Percentiles rank a stretch among this genome's conserved stretches.
phyloP scores from a whole-genome alignment of 2,113 vertebrate species.

The Xyliphius kryptos region DNA sequence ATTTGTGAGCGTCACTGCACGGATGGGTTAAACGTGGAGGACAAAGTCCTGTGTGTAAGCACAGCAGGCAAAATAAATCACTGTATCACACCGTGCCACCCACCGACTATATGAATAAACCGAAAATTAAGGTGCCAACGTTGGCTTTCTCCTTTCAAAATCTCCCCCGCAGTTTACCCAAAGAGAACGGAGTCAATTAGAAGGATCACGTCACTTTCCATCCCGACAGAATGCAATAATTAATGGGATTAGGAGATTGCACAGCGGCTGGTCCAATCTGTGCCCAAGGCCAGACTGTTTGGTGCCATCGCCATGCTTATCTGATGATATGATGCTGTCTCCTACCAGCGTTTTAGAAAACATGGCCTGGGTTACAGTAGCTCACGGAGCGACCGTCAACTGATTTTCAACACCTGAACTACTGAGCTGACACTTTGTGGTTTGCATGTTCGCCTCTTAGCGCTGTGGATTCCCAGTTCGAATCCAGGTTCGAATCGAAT shows the following conservation, averaged over 20 bases:
- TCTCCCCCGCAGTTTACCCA: constrained; percentile 19
- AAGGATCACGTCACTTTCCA: constrained; percentile 45
- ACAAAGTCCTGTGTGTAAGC: too few relatives aligned
- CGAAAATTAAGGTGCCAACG: too few relatives aligned
- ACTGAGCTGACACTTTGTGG: too few relatives aligned
- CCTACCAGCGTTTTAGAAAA: not conserved
- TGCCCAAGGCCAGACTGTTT: constrained; percentile 31
- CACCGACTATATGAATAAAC: too few relatives aligned
- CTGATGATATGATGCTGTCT: constrained; percentile 20
- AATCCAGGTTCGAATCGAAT: too few relatives aligned
- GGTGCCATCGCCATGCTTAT: constrained; percentile 28
- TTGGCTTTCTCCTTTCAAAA: not conserved
- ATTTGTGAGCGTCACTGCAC: too few relatives aligned
- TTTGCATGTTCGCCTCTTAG: too few relatives aligned
- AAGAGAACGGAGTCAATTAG: constrained; percentile 34
- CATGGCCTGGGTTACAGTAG: not conserved
- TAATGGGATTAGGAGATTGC: constrained; percentile 63
- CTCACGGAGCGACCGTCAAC: not conserved
- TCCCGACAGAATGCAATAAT: constrained; percentile 57
- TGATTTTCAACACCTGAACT: too few relatives aligned
- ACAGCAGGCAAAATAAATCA: too few relatives aligned
- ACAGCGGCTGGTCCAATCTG: constrained; percentile 37
- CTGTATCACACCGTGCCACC: too few relatives aligned
- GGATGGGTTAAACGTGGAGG: too few relatives aligned
- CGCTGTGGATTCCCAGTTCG: too few relatives aligned